Evolutionary conservation across 1,140 invertebrate genomes (phyloP).

Genomic region (Aphaenogaster floridana): DNA sequence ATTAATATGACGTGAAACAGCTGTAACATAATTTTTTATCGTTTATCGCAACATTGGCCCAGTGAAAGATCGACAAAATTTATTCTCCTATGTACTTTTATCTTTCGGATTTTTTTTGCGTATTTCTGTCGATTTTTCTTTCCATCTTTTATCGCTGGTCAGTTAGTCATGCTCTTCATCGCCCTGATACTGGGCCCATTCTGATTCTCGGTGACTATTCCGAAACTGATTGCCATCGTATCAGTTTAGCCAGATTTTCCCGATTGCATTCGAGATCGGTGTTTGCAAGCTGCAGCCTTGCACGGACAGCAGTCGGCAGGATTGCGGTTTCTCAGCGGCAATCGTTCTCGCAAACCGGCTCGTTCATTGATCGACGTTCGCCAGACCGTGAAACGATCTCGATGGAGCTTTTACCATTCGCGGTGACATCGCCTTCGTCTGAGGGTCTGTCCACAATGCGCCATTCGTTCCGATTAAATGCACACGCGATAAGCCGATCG

Average conservation of each 20-base stretch:
- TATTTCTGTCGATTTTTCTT: neutral
- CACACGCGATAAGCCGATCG: constrained; percentile 41
- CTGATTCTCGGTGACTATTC: neutral
- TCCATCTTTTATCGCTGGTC: neutral
- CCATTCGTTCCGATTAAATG: constrained; percentile 63
- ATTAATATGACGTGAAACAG: neutral
- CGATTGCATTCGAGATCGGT: constrained; percentile 16
- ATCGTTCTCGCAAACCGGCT: constrained; percentile 40
- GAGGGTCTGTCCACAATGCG: constrained; percentile 44
- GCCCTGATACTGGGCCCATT: neutral
- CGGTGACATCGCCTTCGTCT: constrained; percentile 46
- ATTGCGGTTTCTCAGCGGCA: constrained; percentile 35
- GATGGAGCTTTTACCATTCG: constrained; percentile 46
- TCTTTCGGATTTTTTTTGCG: neutral
- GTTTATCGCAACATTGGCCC: neutral
- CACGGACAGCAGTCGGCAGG: constrained; percentile 11
- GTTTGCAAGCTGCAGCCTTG: neutral
- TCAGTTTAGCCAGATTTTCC: constrained; percentile 22
- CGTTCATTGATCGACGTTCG: constrained; percentile 56
- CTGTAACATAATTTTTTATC: neutral
- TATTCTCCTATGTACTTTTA: neutral
- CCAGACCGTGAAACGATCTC: constrained; percentile 63
- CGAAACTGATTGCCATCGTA: neutral
- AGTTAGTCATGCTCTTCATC: neutral
- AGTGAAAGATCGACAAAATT: neutral